Evolutionary conservation across 2,113 vertebrate genomes (phyloP).

Genomic region (Pan paniscus): DNA sequence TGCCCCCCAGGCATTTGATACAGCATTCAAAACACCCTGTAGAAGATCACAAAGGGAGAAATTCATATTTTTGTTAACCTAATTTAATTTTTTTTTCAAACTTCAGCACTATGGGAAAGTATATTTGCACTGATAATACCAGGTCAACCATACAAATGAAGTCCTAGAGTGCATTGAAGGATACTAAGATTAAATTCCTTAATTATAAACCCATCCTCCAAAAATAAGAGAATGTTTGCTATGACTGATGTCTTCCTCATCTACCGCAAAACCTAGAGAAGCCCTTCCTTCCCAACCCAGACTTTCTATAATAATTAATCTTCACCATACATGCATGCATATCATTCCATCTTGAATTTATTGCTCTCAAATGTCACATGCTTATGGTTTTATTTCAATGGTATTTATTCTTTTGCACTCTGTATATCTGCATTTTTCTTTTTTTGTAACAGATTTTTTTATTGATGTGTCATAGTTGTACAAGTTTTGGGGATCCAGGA

Average conservation of each 20-base stretch:
- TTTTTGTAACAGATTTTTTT: neutral
- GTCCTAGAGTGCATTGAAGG: neutral
- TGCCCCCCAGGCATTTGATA: conserved; percentile 98
- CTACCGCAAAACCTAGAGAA: neutral
- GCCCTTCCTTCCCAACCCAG: neutral
- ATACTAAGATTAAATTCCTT: neutral
- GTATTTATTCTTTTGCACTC: neutral
- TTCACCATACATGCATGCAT: accelerated
- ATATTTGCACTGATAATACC: neutral
- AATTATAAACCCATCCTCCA: neutral
- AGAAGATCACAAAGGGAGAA: neutral
- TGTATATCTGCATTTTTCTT: neutral
- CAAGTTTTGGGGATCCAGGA: neutral
- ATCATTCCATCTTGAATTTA: neutral
- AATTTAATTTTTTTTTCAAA: neutral
- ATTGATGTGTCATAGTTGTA: neutral
- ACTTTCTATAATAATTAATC: neutral
- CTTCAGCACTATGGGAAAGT: neutral
- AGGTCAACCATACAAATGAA: neutral
- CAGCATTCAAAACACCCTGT: conserved; percentile 98
- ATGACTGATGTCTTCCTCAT: too few relatives aligned
- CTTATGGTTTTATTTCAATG: neutral
- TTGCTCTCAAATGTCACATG: neutral
- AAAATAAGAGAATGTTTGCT: neutral
- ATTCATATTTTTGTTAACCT: neutral